Conservation (phyloP, 2,797 vertebrate genomes). For the Spinibarbus caldwelli region DNA sequence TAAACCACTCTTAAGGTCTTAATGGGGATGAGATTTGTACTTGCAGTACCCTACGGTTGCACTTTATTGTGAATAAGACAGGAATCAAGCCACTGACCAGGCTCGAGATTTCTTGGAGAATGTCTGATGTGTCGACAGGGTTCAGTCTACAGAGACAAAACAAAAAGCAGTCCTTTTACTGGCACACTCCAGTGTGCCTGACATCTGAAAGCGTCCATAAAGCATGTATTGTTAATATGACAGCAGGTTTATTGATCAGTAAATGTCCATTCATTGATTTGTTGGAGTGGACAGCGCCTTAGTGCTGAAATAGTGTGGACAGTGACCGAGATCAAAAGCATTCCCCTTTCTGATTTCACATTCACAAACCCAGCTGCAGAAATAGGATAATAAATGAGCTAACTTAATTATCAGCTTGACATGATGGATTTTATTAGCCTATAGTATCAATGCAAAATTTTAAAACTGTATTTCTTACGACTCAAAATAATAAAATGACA, state of each 20-base stretch:
- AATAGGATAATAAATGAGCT: background rate
- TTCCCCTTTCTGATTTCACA: background rate
- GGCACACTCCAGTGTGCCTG: background rate
- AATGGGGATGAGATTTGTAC: no score
- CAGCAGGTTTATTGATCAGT: background rate
- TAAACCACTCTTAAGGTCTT: background rate
- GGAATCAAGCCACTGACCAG: slow-evolving; percentile 12
- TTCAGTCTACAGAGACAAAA: slow-evolving; percentile 41
- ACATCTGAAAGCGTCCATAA: background rate
- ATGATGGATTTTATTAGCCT: background rate
- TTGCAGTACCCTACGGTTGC: background rate
- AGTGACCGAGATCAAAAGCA: background rate
- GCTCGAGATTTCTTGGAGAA: slow-evolving; percentile 4
- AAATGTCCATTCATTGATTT: background rate
- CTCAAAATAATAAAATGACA: background rate
- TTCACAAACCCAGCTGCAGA: background rate
- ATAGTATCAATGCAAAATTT: background rate
- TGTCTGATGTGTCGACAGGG: background rate
- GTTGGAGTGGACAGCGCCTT: slow-evolving; percentile 11
- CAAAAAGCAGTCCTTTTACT: background rate
- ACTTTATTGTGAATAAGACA: background rate
- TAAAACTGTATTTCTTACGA: background rate
- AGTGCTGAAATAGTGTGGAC: slow-evolving; percentile 17
- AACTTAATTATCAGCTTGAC: background rate
- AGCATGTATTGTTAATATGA: background rate